These are phyloP conservation scores for Lateolabrax maculatus DNA, from an alignment of 2,797 vertebrate genomes.

Conservation along the genomic window DNA sequence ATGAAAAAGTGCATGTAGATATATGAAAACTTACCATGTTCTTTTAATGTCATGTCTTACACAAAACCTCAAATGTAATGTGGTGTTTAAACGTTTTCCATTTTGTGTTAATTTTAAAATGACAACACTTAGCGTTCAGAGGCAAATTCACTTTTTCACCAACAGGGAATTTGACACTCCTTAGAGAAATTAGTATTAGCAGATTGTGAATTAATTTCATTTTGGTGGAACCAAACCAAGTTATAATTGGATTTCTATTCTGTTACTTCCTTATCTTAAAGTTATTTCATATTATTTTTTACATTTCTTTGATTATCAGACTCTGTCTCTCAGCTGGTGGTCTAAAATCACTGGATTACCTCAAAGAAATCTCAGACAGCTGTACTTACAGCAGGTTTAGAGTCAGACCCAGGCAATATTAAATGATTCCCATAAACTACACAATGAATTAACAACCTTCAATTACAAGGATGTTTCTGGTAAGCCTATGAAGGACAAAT, in stretches of 20 bases:
- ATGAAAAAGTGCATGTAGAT: neutral
- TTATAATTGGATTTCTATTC: conserved; percentile 45
- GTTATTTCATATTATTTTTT: conserved; percentile 38
- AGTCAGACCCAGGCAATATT: conserved; percentile 15
- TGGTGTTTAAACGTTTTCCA: neutral
- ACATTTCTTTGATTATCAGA: conserved; percentile 10
- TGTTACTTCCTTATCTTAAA: conserved; percentile 17
- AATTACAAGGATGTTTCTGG: conserved; percentile 3
- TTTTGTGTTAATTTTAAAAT: conserved; percentile 1
- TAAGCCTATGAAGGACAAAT: conserved; percentile 1
- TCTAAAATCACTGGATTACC: conserved; percentile 27
- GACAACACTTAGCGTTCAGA: conserved; percentile 2
- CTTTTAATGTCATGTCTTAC: neutral
- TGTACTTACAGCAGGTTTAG: conserved; percentile 32
- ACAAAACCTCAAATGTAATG: neutral
- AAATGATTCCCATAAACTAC: conserved; percentile 22
- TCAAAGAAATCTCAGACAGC: conserved; percentile 26
- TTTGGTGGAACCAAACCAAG: conserved; percentile 37
- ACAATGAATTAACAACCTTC: conserved; percentile 8
- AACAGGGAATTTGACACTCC: conserved; percentile 4
- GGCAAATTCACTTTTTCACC: neutral
- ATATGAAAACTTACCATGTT: neutral
- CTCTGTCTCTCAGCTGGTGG: conserved; percentile 33
- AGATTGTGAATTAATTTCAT: conserved; percentile 41
- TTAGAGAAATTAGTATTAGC: conserved; percentile 31